Evolutionary conservation across 2,797 vertebrate genomes (phyloP), one percentile per base, ranked within the genome.

Genomic region (Pseudomugil gertrudae): DNA sequence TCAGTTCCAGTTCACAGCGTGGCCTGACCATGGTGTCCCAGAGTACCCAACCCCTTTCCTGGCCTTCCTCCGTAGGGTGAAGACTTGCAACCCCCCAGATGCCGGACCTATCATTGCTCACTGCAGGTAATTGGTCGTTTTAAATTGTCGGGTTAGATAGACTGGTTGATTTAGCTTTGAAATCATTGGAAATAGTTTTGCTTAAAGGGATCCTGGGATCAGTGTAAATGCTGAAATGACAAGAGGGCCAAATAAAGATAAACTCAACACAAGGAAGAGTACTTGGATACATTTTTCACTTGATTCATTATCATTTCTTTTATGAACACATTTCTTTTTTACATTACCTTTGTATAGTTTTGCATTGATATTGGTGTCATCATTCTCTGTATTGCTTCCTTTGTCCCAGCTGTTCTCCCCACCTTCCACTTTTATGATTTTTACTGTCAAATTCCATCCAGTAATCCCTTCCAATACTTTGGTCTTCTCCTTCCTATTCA

Each of bases 1-100:
- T 47, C 98, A 99, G 93, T 99, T 99, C 93, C 98, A 99, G 93
- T 99, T 99, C 92, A 99, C 97, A 0, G 98, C 97, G 0, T 99
- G 98, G 98, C 98, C 98, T 0, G 98, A 99, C 90, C 98, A 99
- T 0, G 98, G 98, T 0, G 98, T 99, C 0, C 98, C 97, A 0
- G 98, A 99, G 81, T 99, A 99, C 67, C 98, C 98, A 0, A 99
- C 98, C 0, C 98, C 98, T 0, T 98, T 99, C 94, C 91, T 99
- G 90, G 98, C 98, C n/a, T 99, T 99, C 84, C 95, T 99, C 57
- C 94, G 98, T 27, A 87, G 98, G 69, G 98, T 99, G 60, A 99
- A 99, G 91, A 98, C 97, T 66, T 99, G 98, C 85, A 99, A 99
- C 84, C 97, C 98, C 0, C 96, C 97, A 0, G 98, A 99, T 0